phyloP scores from a whole-genome alignment of 2,113 vertebrate species.

The Pungitius pungitius region DNA sequence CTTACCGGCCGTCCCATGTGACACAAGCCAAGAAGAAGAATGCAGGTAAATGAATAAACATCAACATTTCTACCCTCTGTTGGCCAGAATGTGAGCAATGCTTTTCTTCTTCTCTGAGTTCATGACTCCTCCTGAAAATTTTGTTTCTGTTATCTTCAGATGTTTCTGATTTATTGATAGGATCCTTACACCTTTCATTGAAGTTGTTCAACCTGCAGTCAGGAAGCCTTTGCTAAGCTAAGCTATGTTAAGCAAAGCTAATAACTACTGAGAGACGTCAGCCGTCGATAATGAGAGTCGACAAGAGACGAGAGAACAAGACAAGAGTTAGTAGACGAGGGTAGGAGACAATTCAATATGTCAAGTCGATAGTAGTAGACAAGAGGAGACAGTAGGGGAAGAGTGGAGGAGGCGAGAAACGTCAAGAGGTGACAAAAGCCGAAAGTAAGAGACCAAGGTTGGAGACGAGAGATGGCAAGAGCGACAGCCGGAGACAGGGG shows the following conservation, averaged over 20 bases:
- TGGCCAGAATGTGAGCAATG: background rate
- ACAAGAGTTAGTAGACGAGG: background rate
- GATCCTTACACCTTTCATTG: background rate
- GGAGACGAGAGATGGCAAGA: too few relatives aligned
- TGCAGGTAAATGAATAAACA: background rate
- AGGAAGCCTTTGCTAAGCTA: background rate
- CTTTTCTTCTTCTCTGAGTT: background rate
- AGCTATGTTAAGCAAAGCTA: constrained; percentile 4
- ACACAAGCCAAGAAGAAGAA: background rate
- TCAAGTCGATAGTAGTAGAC: background rate
- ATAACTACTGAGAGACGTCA: background rate
- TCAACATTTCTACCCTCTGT: background rate
- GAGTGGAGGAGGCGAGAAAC: background rate
- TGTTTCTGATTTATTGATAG: background rate
- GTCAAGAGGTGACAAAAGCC: too few relatives aligned
- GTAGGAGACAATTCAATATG: background rate
- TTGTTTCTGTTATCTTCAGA: too few relatives aligned
- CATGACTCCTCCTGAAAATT: background rate
- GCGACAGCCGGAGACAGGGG: background rate
- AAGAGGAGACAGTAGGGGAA: too few relatives aligned
- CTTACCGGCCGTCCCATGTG: background rate
- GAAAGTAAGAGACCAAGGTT: too few relatives aligned
- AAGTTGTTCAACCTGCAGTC: background rate
- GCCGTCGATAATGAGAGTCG: too few relatives aligned
- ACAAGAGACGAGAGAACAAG: background rate